Evolutionary conservation across 2,113 vertebrate species (phyloP), one percentile per base, ranked within the genome.

Genomic region (Sardina pilchardus): DNA sequence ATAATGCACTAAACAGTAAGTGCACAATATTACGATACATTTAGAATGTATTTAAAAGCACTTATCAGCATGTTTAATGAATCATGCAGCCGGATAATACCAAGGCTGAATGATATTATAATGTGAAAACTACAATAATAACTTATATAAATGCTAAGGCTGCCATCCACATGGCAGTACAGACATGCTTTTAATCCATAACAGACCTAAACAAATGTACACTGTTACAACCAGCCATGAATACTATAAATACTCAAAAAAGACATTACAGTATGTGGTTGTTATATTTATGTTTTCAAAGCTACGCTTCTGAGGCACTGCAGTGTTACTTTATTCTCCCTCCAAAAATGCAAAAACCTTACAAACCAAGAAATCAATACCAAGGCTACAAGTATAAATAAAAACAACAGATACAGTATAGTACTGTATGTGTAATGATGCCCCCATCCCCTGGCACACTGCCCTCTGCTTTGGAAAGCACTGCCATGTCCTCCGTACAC

Each of bases 51-150:
- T 71, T 34, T 71, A 71, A 71, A 71, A 71, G 63, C 30, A 14
- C 63, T 67, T 30, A 71, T 71, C 63, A 53, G 16, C 50, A 71
- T 71, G 8, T 71, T 78, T 78, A 78, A 78, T 16, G 71, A 78
- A 19, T 63, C n/a, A 26, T 63, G 63, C 10, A 30, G n/a, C n/a
- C 5, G 12, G 71, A 78, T 78, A 78, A 78, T 78, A 36, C 34
- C 63, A 12, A 26, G 63, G 63, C 26, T 10, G 63, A 78, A 30
- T 78, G n/a, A 67, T 67, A 78, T 36, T 78, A 34, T 78, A 34
- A 10, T 36, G 59, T 63, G 59, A n/a, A n/a, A 63, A 6, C 3
- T 63, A 4, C 39, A 42, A n/a, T 63, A 24, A 63, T n/a, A 63
- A 24, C 24, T 39, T 34, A 34, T 17, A 34, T 63, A 34, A 1